Percentiles rank a stretch among this genome's conserved stretches.
Evolutionary conservation across 2,797 vertebrate genomes (phyloP).

Genomic region (Typhlichthys eigenmanni): DNA sequence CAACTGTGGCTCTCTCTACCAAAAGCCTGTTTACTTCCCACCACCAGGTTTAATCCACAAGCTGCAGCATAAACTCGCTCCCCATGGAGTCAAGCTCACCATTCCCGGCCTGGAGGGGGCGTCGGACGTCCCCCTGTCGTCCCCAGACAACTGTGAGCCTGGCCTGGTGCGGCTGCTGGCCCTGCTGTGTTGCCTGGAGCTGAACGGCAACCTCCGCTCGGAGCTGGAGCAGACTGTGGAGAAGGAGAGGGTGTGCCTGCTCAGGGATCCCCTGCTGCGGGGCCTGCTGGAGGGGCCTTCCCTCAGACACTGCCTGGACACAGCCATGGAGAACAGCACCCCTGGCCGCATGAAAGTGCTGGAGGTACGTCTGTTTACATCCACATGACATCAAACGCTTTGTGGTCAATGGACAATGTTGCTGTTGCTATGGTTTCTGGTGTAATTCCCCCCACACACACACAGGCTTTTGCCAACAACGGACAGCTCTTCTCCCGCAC

Average conservation of each 20-base stretch:
- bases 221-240: slow-evolving; percentile 85
- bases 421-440: too few relatives aligned
- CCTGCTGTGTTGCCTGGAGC: slow-evolving; percentile 84
- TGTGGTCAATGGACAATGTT: too few relatives aligned
- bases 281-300: slow-evolving; percentile 79
- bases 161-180: slow-evolving; percentile 82
- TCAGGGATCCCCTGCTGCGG: slow-evolving; percentile 82
- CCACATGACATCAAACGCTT: too few relatives aligned
- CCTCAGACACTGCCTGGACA: slow-evolving; percentile 86
- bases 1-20: too few relatives aligned
- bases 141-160: slow-evolving; percentile 50
- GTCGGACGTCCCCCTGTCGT: slow-evolving; percentile 23
- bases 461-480: slow-evolving; percentile 83
- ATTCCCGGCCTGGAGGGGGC: slow-evolving; percentile 78
- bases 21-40: neutral
- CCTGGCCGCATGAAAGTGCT: slow-evolving; percentile 84
- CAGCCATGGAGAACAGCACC: slow-evolving; percentile 81
- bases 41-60: slow-evolving; percentile 78
- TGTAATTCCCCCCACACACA: too few relatives aligned
- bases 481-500: slow-evolving; percentile 83
- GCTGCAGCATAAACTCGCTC: slow-evolving; percentile 81
- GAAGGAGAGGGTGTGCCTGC: slow-evolving; percentile 81
- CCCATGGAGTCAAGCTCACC: slow-evolving; percentile 83
- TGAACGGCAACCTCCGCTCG: slow-evolving; percentile 88
- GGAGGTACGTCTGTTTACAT: slow-evolving; percentile 77